Conservation (phyloP, 2,113 vertebrate genomes). For the Lipophrys pholis region DNA sequence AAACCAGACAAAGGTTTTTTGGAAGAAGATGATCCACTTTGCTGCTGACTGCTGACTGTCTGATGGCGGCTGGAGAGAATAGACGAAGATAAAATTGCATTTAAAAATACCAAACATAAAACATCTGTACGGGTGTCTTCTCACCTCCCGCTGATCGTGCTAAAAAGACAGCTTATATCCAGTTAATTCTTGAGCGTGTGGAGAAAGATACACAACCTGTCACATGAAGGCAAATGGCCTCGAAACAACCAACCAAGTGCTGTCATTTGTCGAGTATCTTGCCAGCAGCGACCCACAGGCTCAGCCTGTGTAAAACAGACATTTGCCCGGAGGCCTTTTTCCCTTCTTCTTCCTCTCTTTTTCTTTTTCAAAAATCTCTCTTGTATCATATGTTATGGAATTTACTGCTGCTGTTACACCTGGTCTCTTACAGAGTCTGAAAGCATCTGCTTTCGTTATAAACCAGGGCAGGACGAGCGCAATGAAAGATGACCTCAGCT, state of each 20-base stretch:
- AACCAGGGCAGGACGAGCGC: conserved; percentile 47
- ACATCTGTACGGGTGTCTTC: not conserved
- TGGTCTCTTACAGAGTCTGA: conserved; percentile 57
- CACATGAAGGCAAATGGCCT: conserved; percentile 78
- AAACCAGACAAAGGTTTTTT: too few relatives aligned
- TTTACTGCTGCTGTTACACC: conserved; percentile 60
- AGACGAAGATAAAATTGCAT: conserved; percentile 1
- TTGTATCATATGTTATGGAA: conserved; percentile 74
- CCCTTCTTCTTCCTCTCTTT: conserved; percentile 46
- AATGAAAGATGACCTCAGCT: conserved; percentile 53
- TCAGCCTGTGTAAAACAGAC: conserved; percentile 84
- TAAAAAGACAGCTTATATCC: conserved; percentile 8
- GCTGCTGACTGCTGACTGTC: conserved; percentile 22
- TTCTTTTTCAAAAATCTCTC: conserved; percentile 60
- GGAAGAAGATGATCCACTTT: too few relatives aligned
- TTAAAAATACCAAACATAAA: not conserved
- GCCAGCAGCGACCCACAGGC: conserved; percentile 84
- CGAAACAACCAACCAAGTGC: conserved; percentile 76
- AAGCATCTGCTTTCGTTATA: conserved; percentile 43
- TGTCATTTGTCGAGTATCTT: conserved; percentile 84
- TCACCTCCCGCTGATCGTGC: conserved; percentile 7
- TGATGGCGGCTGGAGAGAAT: not conserved
- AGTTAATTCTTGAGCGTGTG: conserved; percentile 23
- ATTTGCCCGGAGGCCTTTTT: conserved; percentile 82
- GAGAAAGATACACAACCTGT: conserved; percentile 61